A percentile compares a stretch with the other conserved stretches of the same genome.
Conservation (phyloP, 2,797 vertebrate genomes). For the Oreochromis mossambicus region DNA sequence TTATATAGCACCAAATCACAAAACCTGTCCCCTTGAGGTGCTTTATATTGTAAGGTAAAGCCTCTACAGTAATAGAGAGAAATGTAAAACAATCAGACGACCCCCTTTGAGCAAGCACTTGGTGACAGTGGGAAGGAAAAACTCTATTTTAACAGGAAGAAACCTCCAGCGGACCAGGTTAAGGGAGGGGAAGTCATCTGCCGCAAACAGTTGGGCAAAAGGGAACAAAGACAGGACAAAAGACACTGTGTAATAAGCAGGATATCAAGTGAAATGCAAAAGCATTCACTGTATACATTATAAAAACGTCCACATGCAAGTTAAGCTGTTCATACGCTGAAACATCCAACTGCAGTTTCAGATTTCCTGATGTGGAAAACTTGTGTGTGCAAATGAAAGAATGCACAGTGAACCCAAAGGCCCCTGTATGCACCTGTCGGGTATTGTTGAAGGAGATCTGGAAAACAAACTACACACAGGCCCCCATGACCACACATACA, state of each 20-base stretch:
- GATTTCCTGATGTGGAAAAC: slow-evolving; percentile 11
- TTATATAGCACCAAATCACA: neutral
- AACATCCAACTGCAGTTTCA: neutral
- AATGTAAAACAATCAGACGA: neutral
- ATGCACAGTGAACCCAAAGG: neutral
- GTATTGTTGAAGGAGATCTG: slow-evolving; percentile 28
- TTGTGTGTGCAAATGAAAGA: slow-evolving; percentile 23
- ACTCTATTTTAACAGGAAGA: neutral
- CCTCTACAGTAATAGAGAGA: neutral
- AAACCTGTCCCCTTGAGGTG: neutral
- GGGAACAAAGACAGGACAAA: neutral
- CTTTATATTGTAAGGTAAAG: neutral
- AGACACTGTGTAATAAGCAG: neutral
- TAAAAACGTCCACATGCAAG: neutral
- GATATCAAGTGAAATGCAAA: neutral
- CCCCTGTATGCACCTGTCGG: slow-evolving; percentile 49
- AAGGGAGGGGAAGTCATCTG: neutral
- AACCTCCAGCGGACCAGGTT: neutral
- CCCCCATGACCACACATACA: neutral
- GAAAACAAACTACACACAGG: neutral
- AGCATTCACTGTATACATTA: neutral
- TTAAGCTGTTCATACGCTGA: neutral
- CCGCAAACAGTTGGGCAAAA: neutral
- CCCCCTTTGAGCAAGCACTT: neutral
- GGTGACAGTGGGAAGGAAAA: neutral